phyloP scores from a whole-genome alignment of 2,113 vertebrate species.

The Gallinago jamesoni region DNA sequence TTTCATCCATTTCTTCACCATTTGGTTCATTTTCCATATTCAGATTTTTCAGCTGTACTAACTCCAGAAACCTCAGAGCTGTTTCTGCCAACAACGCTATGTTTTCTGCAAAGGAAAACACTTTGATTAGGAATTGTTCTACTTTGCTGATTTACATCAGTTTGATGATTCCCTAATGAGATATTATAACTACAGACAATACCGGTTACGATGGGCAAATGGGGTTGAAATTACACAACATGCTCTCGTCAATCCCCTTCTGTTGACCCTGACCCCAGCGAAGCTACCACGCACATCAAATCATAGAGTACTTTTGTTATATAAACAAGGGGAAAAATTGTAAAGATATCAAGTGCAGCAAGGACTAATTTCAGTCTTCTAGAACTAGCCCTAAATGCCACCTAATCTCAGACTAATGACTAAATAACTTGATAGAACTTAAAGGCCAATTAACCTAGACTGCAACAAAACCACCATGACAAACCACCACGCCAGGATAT shows the following conservation, averaged over 20 bases:
- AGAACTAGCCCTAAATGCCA: background rate
- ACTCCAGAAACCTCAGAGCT: constrained; percentile 92
- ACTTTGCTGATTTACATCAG: background rate
- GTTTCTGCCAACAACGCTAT: constrained; percentile 96
- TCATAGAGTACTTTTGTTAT: background rate
- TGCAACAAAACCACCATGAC: background rate
- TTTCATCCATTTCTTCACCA: constrained; percentile 90
- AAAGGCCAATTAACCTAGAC: background rate
- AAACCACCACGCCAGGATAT: background rate
- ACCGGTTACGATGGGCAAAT: background rate
- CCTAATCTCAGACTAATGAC: background rate
- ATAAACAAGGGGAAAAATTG: background rate
- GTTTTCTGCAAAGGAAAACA: constrained; percentile 82
- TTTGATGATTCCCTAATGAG: background rate
- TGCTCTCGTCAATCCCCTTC: background rate
- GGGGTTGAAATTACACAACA: background rate
- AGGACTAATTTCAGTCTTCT: background rate
- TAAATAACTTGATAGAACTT: background rate
- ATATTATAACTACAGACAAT: background rate
- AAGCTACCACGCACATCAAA: background rate
- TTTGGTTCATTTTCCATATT: constrained; percentile 90
- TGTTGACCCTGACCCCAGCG: background rate
- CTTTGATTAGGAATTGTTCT: background rate
- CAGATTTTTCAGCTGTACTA: constrained; percentile 95
- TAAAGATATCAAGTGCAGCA: background rate